These are phyloP conservation scores for Cotesia chilonis DNA, from an alignment of 1,140 invertebrate genomes.

Conservation along the genomic window DNA sequence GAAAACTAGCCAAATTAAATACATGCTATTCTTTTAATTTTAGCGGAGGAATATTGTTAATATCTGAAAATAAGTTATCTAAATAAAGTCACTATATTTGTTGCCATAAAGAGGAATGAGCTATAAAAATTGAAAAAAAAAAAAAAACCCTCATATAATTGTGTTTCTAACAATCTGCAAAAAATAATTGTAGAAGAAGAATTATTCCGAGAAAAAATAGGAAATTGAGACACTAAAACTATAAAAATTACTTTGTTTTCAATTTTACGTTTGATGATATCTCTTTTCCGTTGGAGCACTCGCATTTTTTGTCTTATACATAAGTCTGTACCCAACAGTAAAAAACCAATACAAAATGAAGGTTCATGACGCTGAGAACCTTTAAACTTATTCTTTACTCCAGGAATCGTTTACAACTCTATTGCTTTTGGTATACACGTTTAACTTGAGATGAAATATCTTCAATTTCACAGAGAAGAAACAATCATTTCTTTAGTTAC, in stretches of 20 bases:
- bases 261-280: constrained; percentile 40
- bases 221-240: constrained; percentile 42
- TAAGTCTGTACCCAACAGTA: neutral
- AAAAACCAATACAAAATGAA: neutral
- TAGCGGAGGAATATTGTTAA: too few species aligned
- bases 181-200: constrained; percentile 15
- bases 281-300: constrained; percentile 30
- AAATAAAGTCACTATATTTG: too few species aligned
- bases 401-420: too few species aligned
- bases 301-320: constrained; percentile 26
- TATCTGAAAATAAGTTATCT: too few species aligned
- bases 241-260: constrained; percentile 36
- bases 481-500: too few species aligned
- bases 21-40: too few species aligned
- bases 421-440: too few species aligned
- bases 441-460: too few species aligned
- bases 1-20: too few species aligned
- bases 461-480: too few species aligned
- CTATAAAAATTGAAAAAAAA: neutral
- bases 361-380: too few species aligned
- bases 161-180: neutral
- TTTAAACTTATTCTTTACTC: too few species aligned
- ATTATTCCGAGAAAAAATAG: constrained; percentile 27
- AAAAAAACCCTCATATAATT: neutral
- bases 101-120: neutral